A percentile compares a stretch with the other conserved stretches of the same genome.
These are phyloP conservation scores for Drosophila mimica DNA, from an alignment of 2,888 invertebrate species.

Conservation along the genomic window DNA sequence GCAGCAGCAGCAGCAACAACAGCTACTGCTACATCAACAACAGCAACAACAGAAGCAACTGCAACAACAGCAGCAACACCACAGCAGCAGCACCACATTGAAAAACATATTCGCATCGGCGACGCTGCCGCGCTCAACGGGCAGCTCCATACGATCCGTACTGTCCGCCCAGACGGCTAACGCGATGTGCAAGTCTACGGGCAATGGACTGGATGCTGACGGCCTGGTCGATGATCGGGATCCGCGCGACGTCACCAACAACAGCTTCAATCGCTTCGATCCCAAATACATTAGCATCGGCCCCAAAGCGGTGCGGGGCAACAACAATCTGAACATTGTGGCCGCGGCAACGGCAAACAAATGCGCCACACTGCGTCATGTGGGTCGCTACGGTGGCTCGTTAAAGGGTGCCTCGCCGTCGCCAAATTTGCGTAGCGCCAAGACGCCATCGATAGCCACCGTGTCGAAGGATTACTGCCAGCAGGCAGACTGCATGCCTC, in stretches of 20 bases:
- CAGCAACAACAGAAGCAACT: constrained; percentile 51
- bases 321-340: constrained; percentile 82
- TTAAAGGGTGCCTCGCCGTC: constrained; percentile 83
- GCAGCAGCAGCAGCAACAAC: constrained; percentile 43
- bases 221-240: constrained; percentile 81
- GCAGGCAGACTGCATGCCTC: constrained; percentile 84
- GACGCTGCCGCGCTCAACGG: constrained; percentile 84
- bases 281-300: constrained; percentile 85
- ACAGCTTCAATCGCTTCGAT: constrained; percentile 85
- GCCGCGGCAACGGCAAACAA: constrained; percentile 83
- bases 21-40: constrained; percentile 53
- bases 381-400: constrained; percentile 85
- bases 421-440: constrained; percentile 85
- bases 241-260: constrained; percentile 85
- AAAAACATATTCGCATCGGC: constrained; percentile 84
- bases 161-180: constrained; percentile 82
- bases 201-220: constrained; percentile 78
- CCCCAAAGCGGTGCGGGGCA: constrained; percentile 84
- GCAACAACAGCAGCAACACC: constrained; percentile 42
- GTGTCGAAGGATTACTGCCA: constrained; percentile 85
- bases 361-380: constrained; percentile 85
- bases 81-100: constrained; percentile 69
- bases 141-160: constrained; percentile 83
- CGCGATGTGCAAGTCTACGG: constrained; percentile 82
- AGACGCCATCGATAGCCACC: constrained; percentile 85